Evolutionary conservation across 2,888 invertebrate species (phyloP), one percentile per base, ranked within the genome.

Genomic region (Agonopterix alstromeriana): DNA sequence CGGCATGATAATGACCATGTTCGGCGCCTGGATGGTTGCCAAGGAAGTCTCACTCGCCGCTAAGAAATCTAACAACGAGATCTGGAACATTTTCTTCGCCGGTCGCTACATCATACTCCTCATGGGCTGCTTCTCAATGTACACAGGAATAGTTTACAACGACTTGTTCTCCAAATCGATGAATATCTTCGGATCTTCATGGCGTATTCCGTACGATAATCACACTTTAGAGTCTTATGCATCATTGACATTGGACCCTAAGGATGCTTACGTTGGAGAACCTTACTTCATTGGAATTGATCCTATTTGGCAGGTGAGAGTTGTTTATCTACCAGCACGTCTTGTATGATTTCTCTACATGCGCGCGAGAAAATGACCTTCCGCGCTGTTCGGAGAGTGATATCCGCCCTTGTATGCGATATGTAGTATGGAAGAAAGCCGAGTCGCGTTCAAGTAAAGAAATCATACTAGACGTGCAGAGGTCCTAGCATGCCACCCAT

Each of bases 81-180:
- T 99, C 63, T 98, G 97, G 96, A 97, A 96, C 79, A 99, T 98
- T 47, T 98, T 99, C 90, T 98, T 99, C 82, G 97, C 96, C 53
- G 99, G 99, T 48, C 95, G 99, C 43, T 99, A 99, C 85, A 97
- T 99, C 53, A 96, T 99, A 46, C 91, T 98, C 41, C 90, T 99
- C 61, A 99, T 99, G 99, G 99, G 99, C 5, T 79, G 94, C 10
- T 99, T 99, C 85, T 98, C 98, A 0, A 96, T 99, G 90, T 99
- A 99, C 88, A 98, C 99, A 17, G 99, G 99, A 0, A 62, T 99
- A 4, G 95, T 99, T 53, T 99, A 99, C 83, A 99, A 99, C 79
- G 99, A 99, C 71, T 90, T 97, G 27, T 99, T 99, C 88, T 97
- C 98, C 3, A 98, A 98, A 74, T 97, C 98, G 0, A 77, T 98